Conservation (phyloP, 2,113 vertebrate species). For the Bombycilla garrulus region DNA sequence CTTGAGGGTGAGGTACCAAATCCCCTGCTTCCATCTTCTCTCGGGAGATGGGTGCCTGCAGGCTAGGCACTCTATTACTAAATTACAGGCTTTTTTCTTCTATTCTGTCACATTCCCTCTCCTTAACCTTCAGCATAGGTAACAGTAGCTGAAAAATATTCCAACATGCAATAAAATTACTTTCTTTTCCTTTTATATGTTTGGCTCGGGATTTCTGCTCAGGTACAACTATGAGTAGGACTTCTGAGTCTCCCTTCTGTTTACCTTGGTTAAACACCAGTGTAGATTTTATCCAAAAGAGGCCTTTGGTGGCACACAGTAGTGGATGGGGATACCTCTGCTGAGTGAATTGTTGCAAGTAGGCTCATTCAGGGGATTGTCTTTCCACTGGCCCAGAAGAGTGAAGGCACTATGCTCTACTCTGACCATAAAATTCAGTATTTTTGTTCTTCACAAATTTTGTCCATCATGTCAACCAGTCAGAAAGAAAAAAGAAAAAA, state of each 20-base stretch:
- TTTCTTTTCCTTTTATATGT: not conserved
- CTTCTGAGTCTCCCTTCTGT: not conserved
- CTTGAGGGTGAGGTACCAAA: not conserved
- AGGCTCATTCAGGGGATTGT: not conserved
- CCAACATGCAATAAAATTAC: not conserved
- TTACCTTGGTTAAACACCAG: not conserved
- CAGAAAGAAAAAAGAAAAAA: not conserved
- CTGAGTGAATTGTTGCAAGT: not conserved
- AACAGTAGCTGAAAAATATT: not conserved
- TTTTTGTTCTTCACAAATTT: not conserved
- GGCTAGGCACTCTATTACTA: not conserved
- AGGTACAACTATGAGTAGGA: not conserved
- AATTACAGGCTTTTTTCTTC: not conserved
- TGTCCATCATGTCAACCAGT: not conserved
- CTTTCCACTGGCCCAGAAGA: not conserved
- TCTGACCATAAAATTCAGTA: not conserved
- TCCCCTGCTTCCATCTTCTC: accelerated
- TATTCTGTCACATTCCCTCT: not conserved
- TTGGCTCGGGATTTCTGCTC: not conserved
- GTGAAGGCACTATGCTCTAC: not conserved
- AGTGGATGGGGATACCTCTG: not conserved
- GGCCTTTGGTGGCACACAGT: not conserved
- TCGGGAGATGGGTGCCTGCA: not conserved
- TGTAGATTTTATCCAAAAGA: not conserved
- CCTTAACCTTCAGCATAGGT: not conserved